These are phyloP conservation scores for Bettongia penicillata DNA, from an alignment of 2,113 vertebrate species.

Conservation along the genomic window DNA sequence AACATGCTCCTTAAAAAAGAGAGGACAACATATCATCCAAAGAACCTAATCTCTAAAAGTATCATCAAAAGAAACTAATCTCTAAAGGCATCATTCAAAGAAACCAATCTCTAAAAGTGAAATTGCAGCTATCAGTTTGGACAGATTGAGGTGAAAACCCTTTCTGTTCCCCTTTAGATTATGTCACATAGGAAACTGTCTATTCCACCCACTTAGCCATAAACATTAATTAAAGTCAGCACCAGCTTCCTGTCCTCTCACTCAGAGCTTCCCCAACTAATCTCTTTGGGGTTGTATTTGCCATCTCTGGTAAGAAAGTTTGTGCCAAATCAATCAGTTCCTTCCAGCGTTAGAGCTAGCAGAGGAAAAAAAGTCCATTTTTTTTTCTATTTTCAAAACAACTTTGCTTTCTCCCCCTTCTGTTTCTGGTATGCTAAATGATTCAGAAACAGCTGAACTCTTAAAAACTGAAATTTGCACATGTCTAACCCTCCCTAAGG, in stretches of 20 bases:
- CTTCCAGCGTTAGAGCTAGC: not conserved
- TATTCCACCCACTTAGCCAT: not conserved
- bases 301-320: slow-evolving; percentile 1
- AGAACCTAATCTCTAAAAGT: too few species aligned
- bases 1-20: not conserved
- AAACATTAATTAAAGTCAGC: not conserved
- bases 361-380: slow-evolving; percentile 45
- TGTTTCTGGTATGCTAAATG: slow-evolving; percentile 49
- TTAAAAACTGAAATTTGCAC: slow-evolving; percentile 58
- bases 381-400: slow-evolving; percentile 41
- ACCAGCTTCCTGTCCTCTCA: not conserved
- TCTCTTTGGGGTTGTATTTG: slow-evolving; percentile 14
- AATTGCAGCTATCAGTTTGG: not conserved
- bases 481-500: slow-evolving; percentile 4
- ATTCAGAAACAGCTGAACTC: slow-evolving; percentile 76
- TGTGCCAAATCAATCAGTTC: slow-evolving; percentile 14
- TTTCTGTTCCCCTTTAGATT: not conserved
- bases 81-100: not conserved
- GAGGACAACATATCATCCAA: not conserved
- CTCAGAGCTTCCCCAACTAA: not conserved
- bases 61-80: too few species aligned
- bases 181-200: not conserved
- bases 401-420: not conserved
- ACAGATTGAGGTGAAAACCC: not conserved
- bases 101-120: not conserved